phyloP scores from a whole-genome alignment of 2,113 vertebrate species.

The Sardina pilchardus region DNA sequence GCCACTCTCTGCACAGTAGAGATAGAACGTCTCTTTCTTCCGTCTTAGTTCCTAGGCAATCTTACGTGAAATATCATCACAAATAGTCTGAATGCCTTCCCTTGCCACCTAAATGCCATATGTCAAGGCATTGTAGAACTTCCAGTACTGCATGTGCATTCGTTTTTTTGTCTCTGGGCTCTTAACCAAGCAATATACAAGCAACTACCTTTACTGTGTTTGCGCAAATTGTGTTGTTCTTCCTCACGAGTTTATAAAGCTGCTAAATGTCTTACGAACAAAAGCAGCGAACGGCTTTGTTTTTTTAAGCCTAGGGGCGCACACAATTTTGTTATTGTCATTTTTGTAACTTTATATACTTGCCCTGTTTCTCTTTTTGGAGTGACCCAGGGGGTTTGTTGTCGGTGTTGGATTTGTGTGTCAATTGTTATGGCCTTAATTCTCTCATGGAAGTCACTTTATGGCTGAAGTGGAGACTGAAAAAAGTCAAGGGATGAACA shows the following conservation, averaged over 20 bases:
- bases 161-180: background rate
- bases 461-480: conserved; percentile 10
- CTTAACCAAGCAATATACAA: conserved; percentile 15
- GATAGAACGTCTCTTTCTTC: background rate
- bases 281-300: background rate
- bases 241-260: conserved; percentile 35
- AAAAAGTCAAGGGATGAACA: background rate
- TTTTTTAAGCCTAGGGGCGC: background rate
- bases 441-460: conserved; percentile 22
- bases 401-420: conserved; percentile 20
- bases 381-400: background rate
- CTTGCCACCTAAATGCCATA: background rate
- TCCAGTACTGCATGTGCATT: conserved; percentile 9
- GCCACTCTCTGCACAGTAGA: background rate
- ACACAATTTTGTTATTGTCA: background rate
- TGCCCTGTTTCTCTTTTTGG: conserved; percentile 30
- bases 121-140: background rate
- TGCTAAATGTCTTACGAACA: background rate
- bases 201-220: conserved; percentile 24
- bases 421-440: conserved; percentile 51
- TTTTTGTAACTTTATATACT: conserved; percentile 19
- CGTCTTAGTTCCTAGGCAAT: background rate
- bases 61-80: background rate
- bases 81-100: background rate
- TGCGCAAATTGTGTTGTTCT: conserved; percentile 24